These are phyloP conservation scores for Buathra laborator DNA, from an alignment of 2,888 invertebrate genomes.

Conservation along the genomic window DNA sequence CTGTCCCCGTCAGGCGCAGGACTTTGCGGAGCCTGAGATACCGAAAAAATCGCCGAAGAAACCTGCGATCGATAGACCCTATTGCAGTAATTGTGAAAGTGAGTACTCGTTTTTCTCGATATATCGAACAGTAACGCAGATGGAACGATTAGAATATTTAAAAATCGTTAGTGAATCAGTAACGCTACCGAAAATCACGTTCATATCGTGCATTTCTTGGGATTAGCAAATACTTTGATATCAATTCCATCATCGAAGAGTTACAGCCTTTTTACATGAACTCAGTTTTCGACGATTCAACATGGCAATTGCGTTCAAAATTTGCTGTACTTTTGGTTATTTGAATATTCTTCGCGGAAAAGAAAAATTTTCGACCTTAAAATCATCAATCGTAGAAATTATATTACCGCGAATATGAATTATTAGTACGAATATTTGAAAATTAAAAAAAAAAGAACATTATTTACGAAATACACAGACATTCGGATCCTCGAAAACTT, in stretches of 20 bases:
- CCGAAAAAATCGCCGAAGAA: conserved; percentile 84
- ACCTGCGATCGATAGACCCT: conserved; percentile 88
- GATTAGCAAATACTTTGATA: background rate
- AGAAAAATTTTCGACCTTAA: conserved; percentile 7
- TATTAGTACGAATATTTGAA: too few species aligned
- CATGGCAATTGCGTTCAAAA: too few species aligned
- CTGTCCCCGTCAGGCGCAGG: conserved; percentile 93
- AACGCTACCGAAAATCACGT: conserved; percentile 31
- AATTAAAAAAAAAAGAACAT: too few species aligned
- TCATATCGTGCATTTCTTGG: conserved; percentile 19
- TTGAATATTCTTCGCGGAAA: too few species aligned
- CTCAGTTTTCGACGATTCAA: too few species aligned
- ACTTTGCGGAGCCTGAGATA: conserved; percentile 86
- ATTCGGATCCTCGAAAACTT: background rate
- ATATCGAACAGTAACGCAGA: background rate
- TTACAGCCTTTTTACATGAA: too few species aligned
- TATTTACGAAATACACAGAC: too few species aligned
- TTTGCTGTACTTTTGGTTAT: too few species aligned
- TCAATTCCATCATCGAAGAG: background rate
- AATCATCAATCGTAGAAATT: background rate
- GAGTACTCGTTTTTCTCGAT: conserved; percentile 72
- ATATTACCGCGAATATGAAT: background rate
- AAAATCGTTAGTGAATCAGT: background rate
- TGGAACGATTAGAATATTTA: background rate
- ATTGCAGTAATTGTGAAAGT: conserved; percentile 98